phyloP scores from a whole-genome alignment of 2,113 vertebrate species.

The Platysternon megacephalum region DNA sequence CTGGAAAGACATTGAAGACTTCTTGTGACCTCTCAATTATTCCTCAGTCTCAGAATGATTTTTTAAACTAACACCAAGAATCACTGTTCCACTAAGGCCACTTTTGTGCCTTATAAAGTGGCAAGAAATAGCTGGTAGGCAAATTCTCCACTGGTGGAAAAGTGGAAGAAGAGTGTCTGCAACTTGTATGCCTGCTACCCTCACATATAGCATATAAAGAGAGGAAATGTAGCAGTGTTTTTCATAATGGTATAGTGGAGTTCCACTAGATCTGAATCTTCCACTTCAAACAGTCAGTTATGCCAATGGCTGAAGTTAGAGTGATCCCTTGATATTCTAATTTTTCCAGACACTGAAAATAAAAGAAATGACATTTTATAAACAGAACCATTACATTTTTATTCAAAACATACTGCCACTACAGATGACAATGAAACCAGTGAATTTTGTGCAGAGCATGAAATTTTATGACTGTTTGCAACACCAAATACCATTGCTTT shows the following conservation, averaged over 20 bases:
- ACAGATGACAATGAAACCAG: not conserved
- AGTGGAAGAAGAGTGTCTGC: not conserved
- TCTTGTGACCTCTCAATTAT: not conserved
- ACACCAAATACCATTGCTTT: not conserved
- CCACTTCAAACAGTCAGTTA: not conserved
- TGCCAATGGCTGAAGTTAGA: not conserved
- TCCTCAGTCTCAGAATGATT: not conserved
- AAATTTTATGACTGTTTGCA: not conserved
- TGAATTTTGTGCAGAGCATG: not conserved
- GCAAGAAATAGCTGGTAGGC: not conserved
- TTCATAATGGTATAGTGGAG: not conserved
- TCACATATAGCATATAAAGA: not conserved
- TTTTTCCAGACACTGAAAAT: not conserved
- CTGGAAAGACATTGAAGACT: not conserved
- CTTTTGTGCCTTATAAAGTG: not conserved
- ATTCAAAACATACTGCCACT: not conserved
- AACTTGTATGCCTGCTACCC: not conserved
- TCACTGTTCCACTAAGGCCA: not conserved
- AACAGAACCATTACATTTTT: not conserved
- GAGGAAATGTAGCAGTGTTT: not conserved
- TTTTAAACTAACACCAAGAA: not conserved
- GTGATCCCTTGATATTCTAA: not conserved
- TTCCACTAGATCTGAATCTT: not conserved
- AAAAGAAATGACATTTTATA: not conserved
- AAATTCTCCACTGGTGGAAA: not conserved